A percentile compares a stretch with the other conserved stretches of the same genome.
phyloP scores from a whole-genome alignment of 1,140 invertebrate species.

The Temnothorax curvispinosus region DNA sequence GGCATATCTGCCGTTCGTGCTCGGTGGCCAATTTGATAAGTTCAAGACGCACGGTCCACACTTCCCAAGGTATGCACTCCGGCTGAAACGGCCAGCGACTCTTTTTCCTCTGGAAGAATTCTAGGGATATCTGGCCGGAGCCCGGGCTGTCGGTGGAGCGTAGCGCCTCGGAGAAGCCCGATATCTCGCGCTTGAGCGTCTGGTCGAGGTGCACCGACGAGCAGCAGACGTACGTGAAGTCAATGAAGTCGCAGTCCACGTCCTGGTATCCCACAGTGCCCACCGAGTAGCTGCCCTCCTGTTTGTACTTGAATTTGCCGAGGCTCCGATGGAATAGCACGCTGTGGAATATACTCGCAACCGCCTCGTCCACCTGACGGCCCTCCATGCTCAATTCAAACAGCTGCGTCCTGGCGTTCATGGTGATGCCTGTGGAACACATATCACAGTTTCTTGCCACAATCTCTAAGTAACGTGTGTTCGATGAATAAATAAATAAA shows the following conservation, averaged over 20 bases:
- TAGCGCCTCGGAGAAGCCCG: conserved; percentile 94
- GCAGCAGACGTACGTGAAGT: conserved; percentile 98
- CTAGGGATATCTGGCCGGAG: conserved; percentile 95
- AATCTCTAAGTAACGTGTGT: background rate
- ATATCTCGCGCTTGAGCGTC: conserved; percentile 92
- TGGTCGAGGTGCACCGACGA: conserved; percentile 92
- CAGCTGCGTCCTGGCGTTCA: conserved; percentile 95
- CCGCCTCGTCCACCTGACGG: conserved; percentile 97
- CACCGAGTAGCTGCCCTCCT: conserved; percentile 97
- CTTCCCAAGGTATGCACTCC: conserved; percentile 98
- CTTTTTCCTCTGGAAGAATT: conserved; percentile 97
- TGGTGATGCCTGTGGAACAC: conserved; percentile 81
- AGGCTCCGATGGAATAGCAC: conserved; percentile 97
- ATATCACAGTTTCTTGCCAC: background rate
- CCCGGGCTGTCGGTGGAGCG: conserved; percentile 90
- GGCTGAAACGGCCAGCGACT: conserved; percentile 94
- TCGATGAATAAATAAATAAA: background rate
- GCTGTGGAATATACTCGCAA: conserved; percentile 97
- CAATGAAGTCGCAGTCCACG: conserved; percentile 98
- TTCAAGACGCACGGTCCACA: conserved; percentile 97
- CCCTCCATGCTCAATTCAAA: conserved; percentile 97
- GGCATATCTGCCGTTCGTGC: conserved; percentile 94
- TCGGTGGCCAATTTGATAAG: conserved; percentile 94
- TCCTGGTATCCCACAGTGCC: conserved; percentile 98
- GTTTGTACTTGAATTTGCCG: conserved; percentile 98